A percentile compares a stretch with the other conserved stretches of the same genome.
Evolutionary conservation across 2,888 invertebrate species (phyloP).

Genomic region (Acanthosepion esculentum): DNA sequence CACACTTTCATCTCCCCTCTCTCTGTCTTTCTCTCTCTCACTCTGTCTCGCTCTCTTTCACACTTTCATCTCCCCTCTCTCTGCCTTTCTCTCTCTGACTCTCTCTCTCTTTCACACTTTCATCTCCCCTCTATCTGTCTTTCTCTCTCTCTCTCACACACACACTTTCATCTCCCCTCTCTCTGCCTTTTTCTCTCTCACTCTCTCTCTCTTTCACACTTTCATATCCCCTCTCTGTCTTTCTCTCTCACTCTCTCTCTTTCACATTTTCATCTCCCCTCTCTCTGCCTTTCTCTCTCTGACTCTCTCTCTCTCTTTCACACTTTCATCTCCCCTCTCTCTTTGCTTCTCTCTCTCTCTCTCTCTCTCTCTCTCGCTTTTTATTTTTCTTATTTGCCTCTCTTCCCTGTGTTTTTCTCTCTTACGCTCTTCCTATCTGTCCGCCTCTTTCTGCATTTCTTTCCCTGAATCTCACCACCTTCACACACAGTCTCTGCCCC

Average conservation of each 20-base stretch:
- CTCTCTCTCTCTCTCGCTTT: background rate
- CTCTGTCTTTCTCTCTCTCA: too few species aligned
- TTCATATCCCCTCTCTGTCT: too few species aligned
- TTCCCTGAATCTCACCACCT: background rate
- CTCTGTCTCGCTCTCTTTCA: background rate
- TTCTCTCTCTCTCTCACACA: background rate
- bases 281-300: too few species aligned
- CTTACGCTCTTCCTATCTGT: background rate
- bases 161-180: background rate
- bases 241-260: background rate
- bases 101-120: too few species aligned
- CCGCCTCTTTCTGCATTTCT: background rate
- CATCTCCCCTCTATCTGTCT: too few species aligned
- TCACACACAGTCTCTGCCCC: too few species aligned
- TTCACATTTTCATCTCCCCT: background rate
- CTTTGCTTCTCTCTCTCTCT: background rate
- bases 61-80: background rate
- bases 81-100: too few species aligned
- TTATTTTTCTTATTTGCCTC: background rate
- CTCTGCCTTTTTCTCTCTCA: too few species aligned
- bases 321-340: too few species aligned
- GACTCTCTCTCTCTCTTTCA: background rate
- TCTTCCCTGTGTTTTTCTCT: background rate
- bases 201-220: background rate
- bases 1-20: too few species aligned